These are phyloP conservation scores for Ceratosolen fusciceps DNA, from an alignment of 1,140 invertebrate genomes.

Conservation along the genomic window DNA sequence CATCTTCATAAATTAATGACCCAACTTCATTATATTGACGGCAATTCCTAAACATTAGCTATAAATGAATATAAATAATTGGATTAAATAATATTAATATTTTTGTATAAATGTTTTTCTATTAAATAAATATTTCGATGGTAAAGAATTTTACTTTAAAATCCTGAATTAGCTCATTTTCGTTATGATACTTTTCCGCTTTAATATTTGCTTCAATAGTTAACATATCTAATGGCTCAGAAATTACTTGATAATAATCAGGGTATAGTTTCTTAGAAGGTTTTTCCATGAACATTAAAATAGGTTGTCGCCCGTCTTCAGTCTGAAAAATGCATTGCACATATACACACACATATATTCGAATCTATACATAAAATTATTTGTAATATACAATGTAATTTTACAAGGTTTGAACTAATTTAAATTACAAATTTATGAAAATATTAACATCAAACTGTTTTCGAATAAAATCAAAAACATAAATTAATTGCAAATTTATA, in stretches of 20 bases:
- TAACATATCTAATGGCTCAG: conserved; percentile 94
- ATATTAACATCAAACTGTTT: not conserved
- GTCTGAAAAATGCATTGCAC: conserved; percentile 70
- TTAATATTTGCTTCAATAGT: conserved; percentile 94
- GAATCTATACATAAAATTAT: not conserved
- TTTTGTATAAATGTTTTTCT: too few relatives aligned
- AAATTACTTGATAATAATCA: conserved; percentile 95
- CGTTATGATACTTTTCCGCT: conserved; percentile 76
- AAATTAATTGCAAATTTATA: conserved; percentile 11
- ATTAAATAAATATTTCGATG: not conserved
- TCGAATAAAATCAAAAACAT: not conserved
- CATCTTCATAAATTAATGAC: conserved; percentile 95
- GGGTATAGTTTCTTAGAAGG: conserved; percentile 96
- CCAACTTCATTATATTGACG: conserved; percentile 96
- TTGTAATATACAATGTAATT: not conserved
- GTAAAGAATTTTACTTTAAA: conserved; percentile 73
- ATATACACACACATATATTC: not conserved
- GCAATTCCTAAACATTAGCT: conserved; percentile 93
- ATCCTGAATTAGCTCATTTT: conserved; percentile 79
- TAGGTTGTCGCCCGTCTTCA: conserved; percentile 86
- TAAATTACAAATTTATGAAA: not conserved
- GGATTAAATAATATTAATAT: conserved; percentile 11
- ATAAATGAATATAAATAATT: conserved; percentile 35
- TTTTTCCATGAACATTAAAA: conserved; percentile 95
- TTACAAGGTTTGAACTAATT: not conserved